Base-by-base conservation (phyloP, 2,888 invertebrate species). In the Synanthedon tipuliformis region DNA sequence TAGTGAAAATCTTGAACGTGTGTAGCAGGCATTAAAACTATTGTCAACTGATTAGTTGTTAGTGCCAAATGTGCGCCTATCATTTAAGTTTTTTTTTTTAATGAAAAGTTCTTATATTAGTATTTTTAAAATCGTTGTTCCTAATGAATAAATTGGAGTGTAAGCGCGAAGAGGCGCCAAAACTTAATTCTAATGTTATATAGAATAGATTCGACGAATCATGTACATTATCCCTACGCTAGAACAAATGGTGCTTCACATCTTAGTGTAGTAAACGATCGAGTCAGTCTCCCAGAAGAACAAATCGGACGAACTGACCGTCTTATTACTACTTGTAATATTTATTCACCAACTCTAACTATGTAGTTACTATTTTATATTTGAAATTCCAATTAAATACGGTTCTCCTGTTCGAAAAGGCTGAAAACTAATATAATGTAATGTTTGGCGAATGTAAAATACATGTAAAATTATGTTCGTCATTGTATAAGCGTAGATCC, bases 161-260 rank as follows among this genome's bases (percentile, higher is more conserved):
- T 79, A 76, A 77, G 76, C 71, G 71, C 78, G 70, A 75, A 54
- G 62, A 57, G 70, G 75, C 72, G 82, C 78, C 73, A 67, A 71
- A 76, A 74, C 67, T 69, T 83, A 79, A 77, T 73, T 80, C 71
- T 84, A 82, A 78, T 79, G 71, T 75, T 73, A 74, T 66, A 77
- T 80, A 82, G 81, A 81, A 65, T 84, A 81, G 81, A 80, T 75
- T 76, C 71, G 77, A 74, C 70, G 78, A 82, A 81, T 75, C 71
- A 75, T 87, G 87, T 87, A 87, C 85, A 87, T 87, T 85, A 73
- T 79, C 86, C 87, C 80, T 85, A 86, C 82, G 86, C 87, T 86
- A 85, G 86, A 87, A 84, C 86, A 84, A 83, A 86, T 87, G 87
- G 87, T 87, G 87, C 87, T 86, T 86, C 83, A 82, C 80, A 73